A percentile compares a stretch with the other conserved stretches of the same genome.
phyloP scores from a whole-genome alignment of 64 coral and sea anemone species.

The Porites lutea region DNA sequence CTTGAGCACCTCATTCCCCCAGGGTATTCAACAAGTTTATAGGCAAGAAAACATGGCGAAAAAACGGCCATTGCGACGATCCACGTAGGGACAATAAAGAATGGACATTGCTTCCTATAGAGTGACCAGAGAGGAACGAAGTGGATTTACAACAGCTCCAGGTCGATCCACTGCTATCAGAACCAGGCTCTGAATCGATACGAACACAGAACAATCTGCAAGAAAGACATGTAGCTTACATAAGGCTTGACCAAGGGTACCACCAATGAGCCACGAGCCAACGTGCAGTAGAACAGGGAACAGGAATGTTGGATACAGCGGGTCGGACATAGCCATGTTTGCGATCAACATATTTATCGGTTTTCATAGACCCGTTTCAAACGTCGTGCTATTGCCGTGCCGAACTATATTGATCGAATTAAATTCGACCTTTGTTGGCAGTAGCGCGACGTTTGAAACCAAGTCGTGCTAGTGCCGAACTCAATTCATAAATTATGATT shows the following conservation, averaged over 20 bases:
- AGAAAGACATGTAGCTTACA: constrained; percentile 36
- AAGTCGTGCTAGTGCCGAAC: no score
- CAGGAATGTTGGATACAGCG: no score
- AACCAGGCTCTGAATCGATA: constrained; percentile 53
- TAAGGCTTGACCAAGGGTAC: constrained; percentile 21
- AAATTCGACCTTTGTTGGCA: no score
- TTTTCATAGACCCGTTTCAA: no score
- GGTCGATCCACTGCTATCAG: constrained; percentile 60
- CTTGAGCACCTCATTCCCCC: background rate
- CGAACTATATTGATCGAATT: no score
- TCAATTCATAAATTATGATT: no score
- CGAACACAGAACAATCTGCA: background rate
- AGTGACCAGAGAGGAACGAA: background rate
- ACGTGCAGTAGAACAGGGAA: no score
- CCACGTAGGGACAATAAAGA: constrained; percentile 32
- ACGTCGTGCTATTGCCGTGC: no score
- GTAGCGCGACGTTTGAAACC: no score
- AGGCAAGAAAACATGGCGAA: constrained; percentile 11
- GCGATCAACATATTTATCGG: no score
- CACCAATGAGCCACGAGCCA: background rate
- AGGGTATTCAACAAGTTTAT: background rate
- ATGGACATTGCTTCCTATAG: background rate
- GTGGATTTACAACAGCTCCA: constrained; percentile 45
- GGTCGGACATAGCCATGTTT: no score
- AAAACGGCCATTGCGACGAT: constrained; percentile 13